Percentiles rank a stretch among this genome's conserved stretches.
Evolutionary conservation across 2,888 invertebrate genomes (phyloP).

Genomic region (Dicyrtomina minuta): DNA sequence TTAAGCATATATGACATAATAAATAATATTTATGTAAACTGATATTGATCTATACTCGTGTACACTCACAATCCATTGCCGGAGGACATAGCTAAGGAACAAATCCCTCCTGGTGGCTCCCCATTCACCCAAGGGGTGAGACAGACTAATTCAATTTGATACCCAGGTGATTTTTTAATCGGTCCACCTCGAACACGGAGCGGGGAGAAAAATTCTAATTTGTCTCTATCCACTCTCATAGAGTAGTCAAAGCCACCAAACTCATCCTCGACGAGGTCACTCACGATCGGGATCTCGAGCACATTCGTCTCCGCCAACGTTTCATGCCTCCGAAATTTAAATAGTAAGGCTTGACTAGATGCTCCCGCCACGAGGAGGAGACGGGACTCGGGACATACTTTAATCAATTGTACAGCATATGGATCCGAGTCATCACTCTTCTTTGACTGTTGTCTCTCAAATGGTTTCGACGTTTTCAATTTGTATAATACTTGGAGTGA

Average conservation of each 20-base stretch:
- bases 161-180: slow-evolving; percentile 89
- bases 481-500: slow-evolving; percentile 95
- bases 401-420: slow-evolving; percentile 83
- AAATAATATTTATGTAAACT: too few species aligned
- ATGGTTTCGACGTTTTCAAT: slow-evolving; percentile 92
- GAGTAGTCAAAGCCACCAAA: slow-evolving; percentile 57
- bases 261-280: slow-evolving; percentile 63
- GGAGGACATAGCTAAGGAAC: slow-evolving; percentile 90
- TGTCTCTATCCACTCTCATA: slow-evolving; percentile 33
- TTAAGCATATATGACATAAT: too few species aligned
- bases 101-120: slow-evolving; percentile 79
- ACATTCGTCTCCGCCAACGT: slow-evolving; percentile 76
- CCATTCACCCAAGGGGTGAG: slow-evolving; percentile 79
- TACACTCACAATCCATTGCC: slow-evolving; percentile 84
- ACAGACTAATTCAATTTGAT: slow-evolving; percentile 94
- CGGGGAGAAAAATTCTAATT: slow-evolving; percentile 57
- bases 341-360: slow-evolving; percentile 89
- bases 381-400: slow-evolving; percentile 90
- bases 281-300: slow-evolving; percentile 83
- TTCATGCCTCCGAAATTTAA: slow-evolving; percentile 93
- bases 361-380: slow-evolving; percentile 86
- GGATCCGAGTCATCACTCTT: slow-evolving; percentile 75
- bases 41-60: too few species aligned
- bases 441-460: slow-evolving; percentile 66
- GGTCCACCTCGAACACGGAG: slow-evolving; percentile 72